Conservation (phyloP, 2,113 vertebrate species). For the Centrocercus urophasianus region DNA sequence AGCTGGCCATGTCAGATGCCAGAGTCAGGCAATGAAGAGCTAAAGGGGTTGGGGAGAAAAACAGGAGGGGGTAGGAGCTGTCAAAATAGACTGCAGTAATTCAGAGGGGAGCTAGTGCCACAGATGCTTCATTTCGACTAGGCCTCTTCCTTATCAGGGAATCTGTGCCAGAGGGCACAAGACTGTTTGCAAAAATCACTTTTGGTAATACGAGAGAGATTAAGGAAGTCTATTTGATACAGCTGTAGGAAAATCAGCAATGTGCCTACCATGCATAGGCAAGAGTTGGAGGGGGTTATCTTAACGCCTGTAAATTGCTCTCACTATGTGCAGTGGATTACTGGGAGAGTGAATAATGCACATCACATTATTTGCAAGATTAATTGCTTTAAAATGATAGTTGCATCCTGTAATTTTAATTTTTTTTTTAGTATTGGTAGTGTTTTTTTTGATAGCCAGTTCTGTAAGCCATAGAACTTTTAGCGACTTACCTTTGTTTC, state of each 20-base stretch:
- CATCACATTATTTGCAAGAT: background rate
- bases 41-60: constrained; percentile 75
- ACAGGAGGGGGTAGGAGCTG: constrained; percentile 69
- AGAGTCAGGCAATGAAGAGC: constrained; percentile 76
- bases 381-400: background rate
- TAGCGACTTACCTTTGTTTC: constrained; percentile 71
- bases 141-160: constrained; percentile 71
- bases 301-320: background rate
- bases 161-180: constrained; percentile 79
- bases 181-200: constrained; percentile 78
- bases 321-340: background rate
- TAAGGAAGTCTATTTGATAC: constrained; percentile 71
- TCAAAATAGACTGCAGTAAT: constrained; percentile 76
- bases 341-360: background rate
- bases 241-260: constrained; percentile 55
- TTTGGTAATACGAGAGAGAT: constrained; percentile 77
- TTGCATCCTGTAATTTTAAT: background rate
- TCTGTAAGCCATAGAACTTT: constrained; percentile 78
- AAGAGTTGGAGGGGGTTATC: constrained; percentile 22
- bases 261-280: constrained; percentile 45
- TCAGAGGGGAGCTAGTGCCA: constrained; percentile 75
- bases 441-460: constrained; percentile 36
- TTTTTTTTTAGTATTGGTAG: background rate
- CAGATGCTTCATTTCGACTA: constrained; percentile 76
- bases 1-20: constrained; percentile 80